Conservation (phyloP, 2,888 invertebrate genomes). For the Cantharis rufa region DNA sequence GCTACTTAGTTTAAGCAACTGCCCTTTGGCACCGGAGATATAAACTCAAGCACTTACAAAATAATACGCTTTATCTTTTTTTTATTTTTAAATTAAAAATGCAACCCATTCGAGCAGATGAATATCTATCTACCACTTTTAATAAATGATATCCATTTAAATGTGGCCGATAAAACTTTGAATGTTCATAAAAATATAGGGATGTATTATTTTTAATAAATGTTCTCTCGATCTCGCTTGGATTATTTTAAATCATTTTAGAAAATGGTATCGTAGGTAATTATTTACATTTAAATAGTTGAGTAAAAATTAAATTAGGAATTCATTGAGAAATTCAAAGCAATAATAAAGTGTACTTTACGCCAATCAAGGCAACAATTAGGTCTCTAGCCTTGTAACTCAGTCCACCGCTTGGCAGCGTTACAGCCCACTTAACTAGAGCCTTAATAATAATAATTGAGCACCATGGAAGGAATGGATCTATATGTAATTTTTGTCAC, state of each 20-base stretch:
- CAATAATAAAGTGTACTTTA: constrained; percentile 21
- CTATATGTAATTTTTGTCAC: constrained; percentile 47
- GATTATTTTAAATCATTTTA: not conserved
- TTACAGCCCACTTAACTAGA: constrained; percentile 41
- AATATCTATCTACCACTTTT: not conserved
- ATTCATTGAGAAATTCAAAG: constrained; percentile 7
- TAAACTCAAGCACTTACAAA: constrained; percentile 16
- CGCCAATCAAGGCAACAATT: constrained; percentile 44
- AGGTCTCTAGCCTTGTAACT: constrained; percentile 44
- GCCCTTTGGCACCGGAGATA: constrained; percentile 46
- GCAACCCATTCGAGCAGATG: not conserved
- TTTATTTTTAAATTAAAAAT: not conserved
- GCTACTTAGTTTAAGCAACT: constrained; percentile 44
- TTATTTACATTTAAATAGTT: not conserved
- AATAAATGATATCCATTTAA: not conserved
- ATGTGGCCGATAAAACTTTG: not conserved
- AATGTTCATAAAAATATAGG: not conserved
- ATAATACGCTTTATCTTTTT: not conserved
- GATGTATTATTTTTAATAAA: not conserved
- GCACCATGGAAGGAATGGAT: constrained; percentile 73
- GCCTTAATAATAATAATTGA: constrained; percentile 56
- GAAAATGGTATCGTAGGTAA: not conserved
- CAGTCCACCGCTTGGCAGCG: constrained; percentile 47
- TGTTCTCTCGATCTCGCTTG: not conserved
- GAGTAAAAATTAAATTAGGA: constrained; percentile 5